phyloP scores from a whole-genome alignment of 1,140 invertebrate species.

The Zaprionus taronus region DNA sequence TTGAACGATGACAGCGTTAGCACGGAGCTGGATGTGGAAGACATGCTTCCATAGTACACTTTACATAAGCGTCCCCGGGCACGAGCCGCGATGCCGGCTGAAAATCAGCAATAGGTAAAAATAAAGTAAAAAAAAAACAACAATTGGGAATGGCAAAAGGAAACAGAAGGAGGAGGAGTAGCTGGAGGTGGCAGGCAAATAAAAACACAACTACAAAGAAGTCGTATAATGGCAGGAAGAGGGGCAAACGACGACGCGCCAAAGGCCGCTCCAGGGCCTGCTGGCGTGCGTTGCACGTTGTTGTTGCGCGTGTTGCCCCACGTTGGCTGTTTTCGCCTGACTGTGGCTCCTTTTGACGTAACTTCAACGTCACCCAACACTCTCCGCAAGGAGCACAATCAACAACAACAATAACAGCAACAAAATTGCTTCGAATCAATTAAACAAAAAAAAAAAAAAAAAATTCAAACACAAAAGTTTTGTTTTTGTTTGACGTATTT shows the following conservation, averaged over 20 bases:
- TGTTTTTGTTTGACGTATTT: constrained; percentile 14
- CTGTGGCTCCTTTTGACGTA: constrained; percentile 70
- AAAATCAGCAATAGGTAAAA: constrained; percentile 33
- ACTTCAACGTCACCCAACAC: constrained; percentile 51
- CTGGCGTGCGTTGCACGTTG: constrained; percentile 18
- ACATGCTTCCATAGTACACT: constrained; percentile 84
- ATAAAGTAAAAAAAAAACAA: constrained; percentile 26
- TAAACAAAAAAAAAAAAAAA: constrained; percentile 24
- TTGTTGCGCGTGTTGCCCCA: constrained; percentile 25
- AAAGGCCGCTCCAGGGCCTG: constrained; percentile 38
- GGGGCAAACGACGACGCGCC: constrained; percentile 51
- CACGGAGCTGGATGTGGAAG: constrained; percentile 82
- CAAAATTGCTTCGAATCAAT: constrained; percentile 31
- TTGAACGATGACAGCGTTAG: constrained; percentile 84
- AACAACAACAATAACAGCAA: background rate
- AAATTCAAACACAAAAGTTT: background rate
- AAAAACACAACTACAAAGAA: constrained; percentile 6
- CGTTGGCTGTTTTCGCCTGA: constrained; percentile 18
- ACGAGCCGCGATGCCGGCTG: constrained; percentile 53
- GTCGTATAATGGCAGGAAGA: background rate
- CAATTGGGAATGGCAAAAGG: constrained; percentile 16
- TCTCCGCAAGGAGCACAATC: constrained; percentile 15
- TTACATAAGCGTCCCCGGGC: constrained; percentile 68
- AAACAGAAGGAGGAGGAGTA: background rate
- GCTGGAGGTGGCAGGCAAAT: background rate